Evolutionary conservation across 2,113 vertebrate genomes (phyloP).

Genomic region (Passer domesticus): DNA sequence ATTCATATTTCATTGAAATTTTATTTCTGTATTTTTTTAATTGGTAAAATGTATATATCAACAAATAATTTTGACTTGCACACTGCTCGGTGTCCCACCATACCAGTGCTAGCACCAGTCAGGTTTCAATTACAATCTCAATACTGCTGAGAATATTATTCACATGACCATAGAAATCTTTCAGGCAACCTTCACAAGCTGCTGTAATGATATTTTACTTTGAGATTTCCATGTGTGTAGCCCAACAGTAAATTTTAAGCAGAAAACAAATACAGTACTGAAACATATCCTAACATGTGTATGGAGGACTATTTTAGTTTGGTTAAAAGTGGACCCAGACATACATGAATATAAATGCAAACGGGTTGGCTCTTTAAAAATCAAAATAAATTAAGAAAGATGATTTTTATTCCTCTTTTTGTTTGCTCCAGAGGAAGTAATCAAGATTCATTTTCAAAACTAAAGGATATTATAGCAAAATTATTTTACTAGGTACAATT

Average conservation of each 20-base stretch:
- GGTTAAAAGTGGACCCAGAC: not conserved
- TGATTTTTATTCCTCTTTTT: not conserved
- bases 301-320: not conserved
- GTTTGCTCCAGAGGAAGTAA: conserved; percentile 16
- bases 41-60: not conserved
- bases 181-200: not conserved
- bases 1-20: not conserved
- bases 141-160: not conserved
- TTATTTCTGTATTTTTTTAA: not conserved
- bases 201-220: not conserved
- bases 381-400: not conserved
- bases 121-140: not conserved
- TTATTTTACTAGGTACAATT: not conserved
- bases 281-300: not conserved
- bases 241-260: not conserved
- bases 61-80: not conserved
- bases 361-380: not conserved
- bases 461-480: not conserved
- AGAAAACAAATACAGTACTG: not conserved
- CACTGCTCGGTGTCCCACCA: accelerated
- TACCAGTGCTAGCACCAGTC: accelerated
- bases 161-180: not conserved
- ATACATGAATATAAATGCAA: not conserved
- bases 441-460: not conserved
- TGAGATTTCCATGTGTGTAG: not conserved